Evolutionary conservation across 2,888 invertebrate genomes (phyloP).

Genomic region (Leptopilina myrica): DNA sequence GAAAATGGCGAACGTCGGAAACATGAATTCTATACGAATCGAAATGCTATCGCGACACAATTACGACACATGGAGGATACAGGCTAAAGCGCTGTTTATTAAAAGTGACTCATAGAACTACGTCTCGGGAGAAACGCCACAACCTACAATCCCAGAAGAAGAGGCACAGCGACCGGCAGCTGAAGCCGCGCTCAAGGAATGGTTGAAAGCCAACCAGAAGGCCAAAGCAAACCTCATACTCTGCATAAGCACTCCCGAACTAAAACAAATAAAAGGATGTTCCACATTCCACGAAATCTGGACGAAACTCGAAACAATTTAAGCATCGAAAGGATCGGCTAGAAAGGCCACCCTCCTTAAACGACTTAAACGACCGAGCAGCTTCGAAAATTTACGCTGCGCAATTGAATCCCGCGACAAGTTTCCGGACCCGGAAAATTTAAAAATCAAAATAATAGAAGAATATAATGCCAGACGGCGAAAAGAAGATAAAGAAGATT

Average conservation of each 20-base stretch:
- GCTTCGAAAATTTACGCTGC: conserved; percentile 55
- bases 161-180: background rate
- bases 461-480: conserved; percentile 15
- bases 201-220: background rate
- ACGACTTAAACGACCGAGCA: conserved; percentile 40
- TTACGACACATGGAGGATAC: conserved; percentile 8
- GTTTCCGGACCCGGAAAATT: conserved; percentile 50
- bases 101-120: background rate
- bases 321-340: conserved; percentile 44
- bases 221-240: conserved; percentile 26
- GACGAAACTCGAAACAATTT: conserved; percentile 40
- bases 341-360: conserved; percentile 39
- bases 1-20: background rate
- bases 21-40: background rate
- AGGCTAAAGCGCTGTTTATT: background rate
- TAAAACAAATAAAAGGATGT: conserved; percentile 45
- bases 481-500: conserved; percentile 1
- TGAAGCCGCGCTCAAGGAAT: background rate
- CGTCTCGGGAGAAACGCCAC: background rate
- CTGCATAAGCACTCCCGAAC: conserved; percentile 43
- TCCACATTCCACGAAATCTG: conserved; percentile 41
- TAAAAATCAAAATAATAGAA: conserved; percentile 56
- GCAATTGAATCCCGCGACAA: conserved; percentile 59
- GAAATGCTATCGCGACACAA: background rate
- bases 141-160: background rate